These are phyloP conservation scores for Meloidogyne floridensis DNA, from an alignment of 1,140 invertebrate genomes.

Conservation along the genomic window DNA sequence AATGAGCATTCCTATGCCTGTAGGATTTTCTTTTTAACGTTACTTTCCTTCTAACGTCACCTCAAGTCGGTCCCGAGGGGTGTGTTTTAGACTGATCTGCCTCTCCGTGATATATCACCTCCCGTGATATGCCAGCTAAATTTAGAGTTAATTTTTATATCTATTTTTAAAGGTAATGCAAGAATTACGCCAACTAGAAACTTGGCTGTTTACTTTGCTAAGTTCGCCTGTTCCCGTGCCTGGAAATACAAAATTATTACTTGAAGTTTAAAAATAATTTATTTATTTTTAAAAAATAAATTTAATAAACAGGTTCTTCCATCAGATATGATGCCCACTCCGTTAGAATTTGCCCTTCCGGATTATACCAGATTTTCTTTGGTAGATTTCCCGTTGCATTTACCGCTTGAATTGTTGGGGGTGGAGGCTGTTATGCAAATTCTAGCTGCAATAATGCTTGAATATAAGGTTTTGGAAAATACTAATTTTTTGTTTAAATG, in stretches of 20 bases:
- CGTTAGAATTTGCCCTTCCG: conserved; percentile 87
- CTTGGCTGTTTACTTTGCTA: conserved; percentile 76
- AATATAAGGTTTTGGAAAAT: conserved; percentile 81
- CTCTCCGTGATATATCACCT: no score
- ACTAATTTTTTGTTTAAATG: conserved; percentile 12
- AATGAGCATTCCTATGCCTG: conserved; percentile 14
- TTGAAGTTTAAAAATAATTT: conserved; percentile 49
- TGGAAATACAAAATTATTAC: conserved; percentile 87
- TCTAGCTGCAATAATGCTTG: conserved; percentile 88
- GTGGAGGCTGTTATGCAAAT: conserved; percentile 96
- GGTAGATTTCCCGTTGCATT: conserved; percentile 95
- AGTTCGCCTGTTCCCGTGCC: conserved; percentile 96
- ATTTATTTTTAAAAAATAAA: not conserved
- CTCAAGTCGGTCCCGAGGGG: no score
- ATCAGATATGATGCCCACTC: conserved; percentile 79
- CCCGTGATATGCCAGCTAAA: no score
- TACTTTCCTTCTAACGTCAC: not conserved
- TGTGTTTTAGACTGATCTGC: no score
- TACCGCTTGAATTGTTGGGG: conserved; percentile 92
- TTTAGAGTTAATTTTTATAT: no score
- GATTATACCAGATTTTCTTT: conserved; percentile 88
- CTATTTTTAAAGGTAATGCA: conserved; percentile 74
- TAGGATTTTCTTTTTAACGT: not conserved
- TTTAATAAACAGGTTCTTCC: conserved; percentile 77
- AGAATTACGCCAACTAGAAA: conserved; percentile 95